These are phyloP conservation scores for Pithys albifrons DNA, from an alignment of 2,113 vertebrate genomes.

Conservation along the genomic window DNA sequence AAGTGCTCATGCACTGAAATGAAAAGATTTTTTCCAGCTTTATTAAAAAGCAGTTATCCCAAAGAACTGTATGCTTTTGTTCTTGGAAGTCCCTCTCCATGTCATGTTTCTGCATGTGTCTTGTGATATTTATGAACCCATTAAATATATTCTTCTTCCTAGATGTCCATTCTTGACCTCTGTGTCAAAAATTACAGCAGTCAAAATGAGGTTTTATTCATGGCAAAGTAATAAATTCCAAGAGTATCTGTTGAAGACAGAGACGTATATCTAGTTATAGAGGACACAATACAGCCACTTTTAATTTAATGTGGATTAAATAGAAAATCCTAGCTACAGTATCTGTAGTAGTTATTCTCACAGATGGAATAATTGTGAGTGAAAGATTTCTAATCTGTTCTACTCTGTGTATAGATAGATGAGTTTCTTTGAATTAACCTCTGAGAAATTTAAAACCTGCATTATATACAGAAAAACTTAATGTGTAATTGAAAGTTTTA, in stretches of 20 bases:
- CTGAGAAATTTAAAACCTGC: neutral
- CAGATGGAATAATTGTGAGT: neutral
- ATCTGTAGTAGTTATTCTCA: neutral
- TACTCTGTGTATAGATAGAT: neutral
- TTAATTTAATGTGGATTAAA: neutral
- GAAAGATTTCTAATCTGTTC: neutral
- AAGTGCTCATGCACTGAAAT: neutral
- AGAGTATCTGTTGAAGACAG: neutral
- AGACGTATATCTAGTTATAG: neutral
- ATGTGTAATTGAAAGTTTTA: neutral
- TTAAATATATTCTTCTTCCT: neutral
- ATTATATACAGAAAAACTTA: neutral
- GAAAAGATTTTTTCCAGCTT: neutral
- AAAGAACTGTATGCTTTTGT: neutral
- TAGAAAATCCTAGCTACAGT: neutral
- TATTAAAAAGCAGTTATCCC: neutral
- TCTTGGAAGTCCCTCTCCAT: neutral
- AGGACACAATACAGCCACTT: neutral
- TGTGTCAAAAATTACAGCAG: neutral
- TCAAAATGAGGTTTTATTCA: neutral
- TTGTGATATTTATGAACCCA: neutral
- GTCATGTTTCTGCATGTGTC: neutral
- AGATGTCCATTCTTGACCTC: neutral
- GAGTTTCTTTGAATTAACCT: neutral
- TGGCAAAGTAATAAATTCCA: neutral